Evolutionary conservation across 2,113 vertebrate species (phyloP).

Genomic region (Notothenia coriiceps): DNA sequence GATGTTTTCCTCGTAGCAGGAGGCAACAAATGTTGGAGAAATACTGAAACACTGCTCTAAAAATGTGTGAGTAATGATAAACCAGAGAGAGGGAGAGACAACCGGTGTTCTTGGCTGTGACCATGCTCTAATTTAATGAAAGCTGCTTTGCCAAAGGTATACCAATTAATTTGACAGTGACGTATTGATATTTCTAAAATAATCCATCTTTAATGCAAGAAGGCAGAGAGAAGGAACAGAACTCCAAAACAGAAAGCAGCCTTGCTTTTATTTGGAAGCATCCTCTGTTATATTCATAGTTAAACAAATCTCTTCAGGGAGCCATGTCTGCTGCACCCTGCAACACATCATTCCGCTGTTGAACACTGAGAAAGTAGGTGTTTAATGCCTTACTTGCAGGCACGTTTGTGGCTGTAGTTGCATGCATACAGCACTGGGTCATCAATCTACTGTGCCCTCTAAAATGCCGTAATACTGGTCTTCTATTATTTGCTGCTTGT

Average conservation of each 20-base stretch:
- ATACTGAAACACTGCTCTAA: background rate
- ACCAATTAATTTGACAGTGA: conserved; percentile 18
- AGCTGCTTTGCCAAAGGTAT: conserved; percentile 28
- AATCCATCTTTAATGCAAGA: conserved; percentile 34
- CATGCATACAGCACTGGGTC: conserved; percentile 45
- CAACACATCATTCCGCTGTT: conserved; percentile 37
- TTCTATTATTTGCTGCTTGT: conserved; percentile 70
- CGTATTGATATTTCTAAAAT: conserved; percentile 26
- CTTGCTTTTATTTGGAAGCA: conserved; percentile 30
- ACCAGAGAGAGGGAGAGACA: conserved; percentile 5
- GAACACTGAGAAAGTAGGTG: conserved; percentile 37
- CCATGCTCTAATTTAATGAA: conserved; percentile 35
- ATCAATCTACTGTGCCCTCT: conserved; percentile 57
- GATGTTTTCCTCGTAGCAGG: background rate
- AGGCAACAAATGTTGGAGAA: conserved; percentile 1
- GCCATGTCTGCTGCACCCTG: background rate
- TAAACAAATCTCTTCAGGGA: conserved; percentile 33
- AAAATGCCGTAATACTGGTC: conserved; percentile 52
- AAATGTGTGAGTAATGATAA: conserved; percentile 1
- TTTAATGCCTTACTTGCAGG: conserved; percentile 55
- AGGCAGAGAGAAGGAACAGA: conserved; percentile 7
- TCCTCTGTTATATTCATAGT: conserved; percentile 33
- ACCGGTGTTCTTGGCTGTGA: background rate
- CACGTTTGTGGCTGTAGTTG: conserved; percentile 41
- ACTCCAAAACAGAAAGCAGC: background rate